A percentile compares a stretch with the other conserved stretches of the same genome.
phyloP scores from a whole-genome alignment of 2,113 vertebrate genomes.

The Phylloscopus trochilus region DNA sequence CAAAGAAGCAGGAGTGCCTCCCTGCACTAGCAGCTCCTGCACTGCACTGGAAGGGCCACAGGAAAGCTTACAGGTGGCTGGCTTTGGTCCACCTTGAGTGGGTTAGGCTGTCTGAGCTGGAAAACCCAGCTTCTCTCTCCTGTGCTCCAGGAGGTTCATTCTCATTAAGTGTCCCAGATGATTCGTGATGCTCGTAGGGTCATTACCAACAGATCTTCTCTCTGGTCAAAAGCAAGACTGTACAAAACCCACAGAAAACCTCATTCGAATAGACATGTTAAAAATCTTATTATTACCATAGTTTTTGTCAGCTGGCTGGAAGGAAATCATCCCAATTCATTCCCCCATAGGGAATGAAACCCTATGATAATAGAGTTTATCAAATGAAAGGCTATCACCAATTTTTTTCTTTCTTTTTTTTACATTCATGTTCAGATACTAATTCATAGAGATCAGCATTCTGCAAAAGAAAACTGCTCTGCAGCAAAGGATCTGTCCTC shows the following conservation, averaged over 20 bases:
- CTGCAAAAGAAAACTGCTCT: neutral
- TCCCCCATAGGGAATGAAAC: too few species aligned
- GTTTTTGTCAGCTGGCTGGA: neutral
- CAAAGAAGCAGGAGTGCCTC: neutral
- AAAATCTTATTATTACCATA: neutral
- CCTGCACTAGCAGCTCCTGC: neutral
- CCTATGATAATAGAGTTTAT: neutral
- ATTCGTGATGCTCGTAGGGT: neutral
- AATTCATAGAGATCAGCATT: neutral
- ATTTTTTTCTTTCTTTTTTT: neutral
- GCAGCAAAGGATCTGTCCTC: neutral
- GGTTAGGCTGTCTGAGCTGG: neutral
- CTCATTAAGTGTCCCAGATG: neutral
- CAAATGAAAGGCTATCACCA: neutral
- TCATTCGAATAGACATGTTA: neutral
- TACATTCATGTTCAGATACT: neutral
- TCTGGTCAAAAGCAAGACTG: neutral
- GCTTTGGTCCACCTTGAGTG: rapidly evolving
- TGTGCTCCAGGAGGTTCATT: neutral
- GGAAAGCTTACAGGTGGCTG: neutral
- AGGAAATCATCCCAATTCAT: neutral
- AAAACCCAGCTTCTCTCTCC: neutral
- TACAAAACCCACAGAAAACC: neutral
- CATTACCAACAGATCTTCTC: neutral
- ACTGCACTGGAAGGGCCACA: neutral